Base-by-base conservation (phyloP, 2,888 invertebrate species). In the Odontocolon sp. region DNA sequence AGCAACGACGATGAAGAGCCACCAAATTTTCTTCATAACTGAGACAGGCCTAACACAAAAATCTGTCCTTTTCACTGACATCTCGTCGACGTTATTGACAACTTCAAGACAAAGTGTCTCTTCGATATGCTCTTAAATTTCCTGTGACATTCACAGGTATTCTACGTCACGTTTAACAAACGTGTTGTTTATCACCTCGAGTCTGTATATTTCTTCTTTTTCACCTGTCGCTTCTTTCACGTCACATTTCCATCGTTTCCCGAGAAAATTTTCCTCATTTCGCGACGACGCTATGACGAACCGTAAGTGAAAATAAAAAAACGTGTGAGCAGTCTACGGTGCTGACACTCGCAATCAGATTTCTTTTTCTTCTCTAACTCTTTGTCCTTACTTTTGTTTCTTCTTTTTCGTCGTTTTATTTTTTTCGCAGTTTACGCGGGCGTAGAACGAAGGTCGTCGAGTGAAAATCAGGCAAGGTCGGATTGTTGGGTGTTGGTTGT, bases 11-110 rank as follows among this genome's bases (percentile, higher is more conserved):
- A 81, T 23, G 18, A 80, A 33, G 16, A 82, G 45, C 77, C 74
- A 80, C 68, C 76, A 78, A 42, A 81, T 72, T 61, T 70, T 78
- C 64, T 75, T 63, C 52, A 66, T 18, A 52, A 68, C 28, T 11
- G 69, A 42, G 50, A 67, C 57, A 0, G 75, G 68, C 36, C n/a
- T 64, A 21, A 69, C 71, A 77, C 75, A 42, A 77, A 79, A 81
- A 50, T 50, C 56, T 75, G 81, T 80, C 77, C 78, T 72, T 78
- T 64, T 74, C 81, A 80, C 77, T 81, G 76, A 80, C 82, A 81
- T 80, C 68, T 75, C 28, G 59, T 31, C 21, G 26, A 38, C 31
- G 5, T 28, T 11, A 3, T 28, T 8, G 11, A 16, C 50, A 9
- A 50, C 18, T 18, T 3, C 11, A 14, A 14, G 4, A 40, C n/a